Evolutionary conservation across 2,888 invertebrate species (phyloP), one percentile per base, ranked within the genome.

Genomic region (Strigamia maritima): DNA sequence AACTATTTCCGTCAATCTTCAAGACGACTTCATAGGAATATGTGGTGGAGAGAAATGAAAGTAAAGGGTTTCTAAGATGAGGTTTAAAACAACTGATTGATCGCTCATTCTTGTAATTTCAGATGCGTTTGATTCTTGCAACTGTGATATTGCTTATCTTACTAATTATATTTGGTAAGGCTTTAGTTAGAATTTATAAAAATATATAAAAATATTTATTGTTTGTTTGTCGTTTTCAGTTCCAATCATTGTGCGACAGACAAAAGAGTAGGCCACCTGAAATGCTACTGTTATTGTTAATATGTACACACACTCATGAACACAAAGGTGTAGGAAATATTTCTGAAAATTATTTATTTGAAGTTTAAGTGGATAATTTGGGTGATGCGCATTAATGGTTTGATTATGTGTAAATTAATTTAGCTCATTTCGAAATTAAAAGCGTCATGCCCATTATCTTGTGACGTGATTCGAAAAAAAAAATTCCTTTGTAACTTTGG

Each of bases 1-100:
- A 70, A 74, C n/a, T 65, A 74, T 49, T 80, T 80, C 22, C 77
- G 78, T 14, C 31, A 65, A 22, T 65, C 80, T 2, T 78, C 80
- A 8, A 78, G 70, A 44, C 38, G 75, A 16, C 60, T 80, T 22
- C 78, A 70, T 12, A 78, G 75, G 38, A 70, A 79, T 31, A 78
- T 78, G 38, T 80, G 80, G 80, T 80, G 80, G 80, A 78, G 77
- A 24, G 78, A 80, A 35, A 80, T 78, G 79, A 79, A 79, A 38
- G 75, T 75, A 79, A 60, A 24, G n/a, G 10, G 0, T 60, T 60
- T 60, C 2, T 10, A 60, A 60, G 60, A 60, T 2, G 14, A 0
- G 60, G 22, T 24, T 60, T 7, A 19, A 24, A 19, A 60, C 14
- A 60, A 19, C 60, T 22, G 60, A 3, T 19, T 60, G 12, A 60